A percentile compares a stretch with the other conserved stretches of the same genome.
Evolutionary conservation across 2,797 vertebrate genomes (phyloP).

Genomic region (Pangasius krempfi): DNA sequence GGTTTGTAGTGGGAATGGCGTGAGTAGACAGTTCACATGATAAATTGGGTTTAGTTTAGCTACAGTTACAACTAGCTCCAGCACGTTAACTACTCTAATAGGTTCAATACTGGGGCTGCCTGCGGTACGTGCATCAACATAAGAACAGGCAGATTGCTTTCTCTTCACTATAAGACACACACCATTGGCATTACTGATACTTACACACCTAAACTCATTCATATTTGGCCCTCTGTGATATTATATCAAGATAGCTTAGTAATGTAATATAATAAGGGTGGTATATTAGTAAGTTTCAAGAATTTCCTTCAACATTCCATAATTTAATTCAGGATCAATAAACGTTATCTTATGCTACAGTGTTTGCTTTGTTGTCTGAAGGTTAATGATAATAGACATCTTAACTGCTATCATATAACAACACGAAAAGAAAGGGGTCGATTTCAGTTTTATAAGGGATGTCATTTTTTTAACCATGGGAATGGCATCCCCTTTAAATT

Average conservation of each 20-base stretch:
- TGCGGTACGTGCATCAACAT: background rate
- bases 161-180: background rate
- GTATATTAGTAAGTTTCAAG: background rate
- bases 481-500: background rate
- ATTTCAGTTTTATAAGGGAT: background rate
- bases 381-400: background rate
- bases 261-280: background rate
- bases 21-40: background rate
- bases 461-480: slow-evolving; percentile 2
- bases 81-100: background rate
- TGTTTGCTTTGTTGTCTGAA: background rate
- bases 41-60: background rate
- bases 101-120: background rate
- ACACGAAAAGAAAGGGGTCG: background rate
- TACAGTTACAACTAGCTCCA: background rate
- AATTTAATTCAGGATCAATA: background rate
- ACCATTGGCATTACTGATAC: background rate
- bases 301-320: background rate
- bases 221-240: background rate
- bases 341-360: background rate
- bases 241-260: background rate
- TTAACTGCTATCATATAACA: background rate
- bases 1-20: background rate
- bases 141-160: background rate
- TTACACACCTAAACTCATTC: background rate